Evolutionary conservation across 2,888 invertebrate genomes (phyloP).

Genomic region (Hipparchia sbordonii): DNA sequence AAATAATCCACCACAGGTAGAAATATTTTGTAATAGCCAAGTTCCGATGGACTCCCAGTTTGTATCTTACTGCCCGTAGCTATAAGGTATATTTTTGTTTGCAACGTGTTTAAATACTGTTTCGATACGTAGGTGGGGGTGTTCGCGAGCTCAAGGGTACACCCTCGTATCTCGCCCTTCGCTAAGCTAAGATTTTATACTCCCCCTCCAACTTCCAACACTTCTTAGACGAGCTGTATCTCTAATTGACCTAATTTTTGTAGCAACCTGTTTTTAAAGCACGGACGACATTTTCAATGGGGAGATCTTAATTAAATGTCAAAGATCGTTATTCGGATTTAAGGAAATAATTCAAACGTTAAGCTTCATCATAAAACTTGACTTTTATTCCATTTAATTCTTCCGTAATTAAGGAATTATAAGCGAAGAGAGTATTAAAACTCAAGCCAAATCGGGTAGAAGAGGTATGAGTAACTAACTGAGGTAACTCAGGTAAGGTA

Average conservation of each 20-base stretch:
- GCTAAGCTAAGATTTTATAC: conserved; percentile 45
- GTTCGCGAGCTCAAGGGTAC: conserved; percentile 54
- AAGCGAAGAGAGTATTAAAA: neutral
- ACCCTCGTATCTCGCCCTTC: conserved; percentile 57
- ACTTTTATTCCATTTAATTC: conserved; percentile 1
- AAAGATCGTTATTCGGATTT: conserved; percentile 46
- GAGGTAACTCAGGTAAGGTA: too few relatives aligned
- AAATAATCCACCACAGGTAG: conserved; percentile 61
- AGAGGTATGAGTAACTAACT: neutral
- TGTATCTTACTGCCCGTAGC: neutral
- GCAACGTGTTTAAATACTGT: neutral
- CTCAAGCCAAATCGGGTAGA: neutral
- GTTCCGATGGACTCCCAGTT: neutral
- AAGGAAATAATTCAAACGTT: conserved; percentile 30
- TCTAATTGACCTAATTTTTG: conserved; percentile 76
- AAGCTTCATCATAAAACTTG: conserved; percentile 14
- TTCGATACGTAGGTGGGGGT: conserved; percentile 48
- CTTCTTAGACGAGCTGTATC: conserved; percentile 58
- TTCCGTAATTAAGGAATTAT: neutral
- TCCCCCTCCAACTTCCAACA: conserved; percentile 60
- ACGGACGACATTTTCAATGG: conserved; percentile 47
- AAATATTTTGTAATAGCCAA: conserved; percentile 32
- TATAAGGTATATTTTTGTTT: neutral
- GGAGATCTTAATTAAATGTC: conserved; percentile 52
- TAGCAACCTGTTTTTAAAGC: conserved; percentile 50